Conservation (phyloP, 2,888 invertebrate genomes). For the Aspidiotus rigidus region DNA sequence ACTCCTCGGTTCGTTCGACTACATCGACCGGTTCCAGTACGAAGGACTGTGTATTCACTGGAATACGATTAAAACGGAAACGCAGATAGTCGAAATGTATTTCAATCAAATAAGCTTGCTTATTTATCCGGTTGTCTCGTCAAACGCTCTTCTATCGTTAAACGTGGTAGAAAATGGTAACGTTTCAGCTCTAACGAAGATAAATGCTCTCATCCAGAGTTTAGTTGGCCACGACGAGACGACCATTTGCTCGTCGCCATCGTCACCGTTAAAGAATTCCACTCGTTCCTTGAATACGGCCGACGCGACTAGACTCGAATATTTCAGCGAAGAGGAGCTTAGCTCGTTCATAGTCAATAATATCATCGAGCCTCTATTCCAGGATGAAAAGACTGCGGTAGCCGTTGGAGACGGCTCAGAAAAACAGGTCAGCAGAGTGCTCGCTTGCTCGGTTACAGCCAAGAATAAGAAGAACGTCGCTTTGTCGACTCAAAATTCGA, state of each 20-base stretch:
- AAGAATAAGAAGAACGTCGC: not conserved
- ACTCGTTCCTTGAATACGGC: conserved; percentile 3
- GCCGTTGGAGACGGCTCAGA: not conserved
- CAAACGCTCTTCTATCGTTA: conserved; percentile 13
- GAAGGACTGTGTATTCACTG: conserved; percentile 20
- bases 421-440: not conserved
- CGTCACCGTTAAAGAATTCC: not conserved
- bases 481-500: not conserved
- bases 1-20: conserved; percentile 19
- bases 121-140: conserved; percentile 26
- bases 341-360: conserved; percentile 24
- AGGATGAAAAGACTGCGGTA: conserved; percentile 1
- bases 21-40: conserved; percentile 28
- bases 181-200: conserved; percentile 23
- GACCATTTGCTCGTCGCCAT: not conserved
- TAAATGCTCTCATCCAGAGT: conserved; percentile 25
- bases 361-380: conserved; percentile 26
- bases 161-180: conserved; percentile 13
- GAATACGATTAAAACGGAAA: conserved; percentile 27
- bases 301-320: not conserved
- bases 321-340: conserved; percentile 23
- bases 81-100: conserved; percentile 28
- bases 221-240: conserved; percentile 15
- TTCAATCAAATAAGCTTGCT: conserved; percentile 27
- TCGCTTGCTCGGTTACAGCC: not conserved